phyloP scores from a whole-genome alignment of 2,888 invertebrate genomes.

The Bimastos eiseni region DNA sequence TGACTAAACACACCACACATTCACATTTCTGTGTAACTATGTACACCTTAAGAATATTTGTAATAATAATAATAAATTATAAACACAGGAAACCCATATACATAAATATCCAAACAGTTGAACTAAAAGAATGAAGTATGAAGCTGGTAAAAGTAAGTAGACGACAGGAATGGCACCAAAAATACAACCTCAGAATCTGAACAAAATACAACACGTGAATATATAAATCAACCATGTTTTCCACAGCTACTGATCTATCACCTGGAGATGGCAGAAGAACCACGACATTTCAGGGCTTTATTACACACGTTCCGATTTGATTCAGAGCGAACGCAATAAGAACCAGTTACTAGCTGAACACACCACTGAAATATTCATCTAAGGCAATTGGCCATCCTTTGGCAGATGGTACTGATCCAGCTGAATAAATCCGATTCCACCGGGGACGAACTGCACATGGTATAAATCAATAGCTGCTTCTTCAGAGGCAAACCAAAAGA shows the following conservation, averaged over 20 bases:
- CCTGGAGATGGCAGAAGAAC: too few relatives aligned
- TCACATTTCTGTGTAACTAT: too few relatives aligned
- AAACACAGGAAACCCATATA: too few relatives aligned
- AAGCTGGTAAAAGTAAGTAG: too few relatives aligned
- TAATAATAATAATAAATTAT: too few relatives aligned
- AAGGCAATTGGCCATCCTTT: background rate
- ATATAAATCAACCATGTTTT: background rate
- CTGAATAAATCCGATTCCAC: conserved; percentile 2
- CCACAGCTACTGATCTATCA: too few relatives aligned
- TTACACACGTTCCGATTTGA: background rate
- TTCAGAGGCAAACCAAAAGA: background rate
- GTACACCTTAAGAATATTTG: too few relatives aligned
- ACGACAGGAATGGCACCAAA: background rate
- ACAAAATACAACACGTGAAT: background rate
- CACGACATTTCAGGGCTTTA: background rate
- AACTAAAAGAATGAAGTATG: too few relatives aligned
- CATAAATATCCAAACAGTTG: too few relatives aligned
- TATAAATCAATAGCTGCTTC: background rate
- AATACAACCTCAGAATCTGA: background rate
- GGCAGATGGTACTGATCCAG: background rate
- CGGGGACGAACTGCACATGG: background rate
- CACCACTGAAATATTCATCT: background rate
- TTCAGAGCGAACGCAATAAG: background rate
- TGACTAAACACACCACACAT: too few relatives aligned
- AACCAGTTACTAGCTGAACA: background rate